Evolutionary conservation across 2,113 vertebrate species (phyloP).

Genomic region (Fulica atra): DNA sequence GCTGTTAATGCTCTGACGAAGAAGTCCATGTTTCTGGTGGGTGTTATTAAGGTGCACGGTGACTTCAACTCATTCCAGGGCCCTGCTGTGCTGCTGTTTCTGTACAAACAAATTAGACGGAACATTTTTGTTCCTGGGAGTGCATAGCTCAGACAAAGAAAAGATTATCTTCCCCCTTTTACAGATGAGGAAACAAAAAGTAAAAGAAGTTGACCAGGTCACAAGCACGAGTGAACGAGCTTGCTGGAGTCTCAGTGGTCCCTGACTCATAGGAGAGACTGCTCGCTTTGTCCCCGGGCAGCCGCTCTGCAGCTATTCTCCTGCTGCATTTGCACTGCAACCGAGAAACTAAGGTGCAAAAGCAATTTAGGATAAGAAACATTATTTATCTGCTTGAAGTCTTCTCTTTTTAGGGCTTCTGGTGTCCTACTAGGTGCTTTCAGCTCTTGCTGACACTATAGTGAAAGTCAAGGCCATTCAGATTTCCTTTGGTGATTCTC

Average conservation of each 20-base stretch:
- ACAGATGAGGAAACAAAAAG: conserved; percentile 29
- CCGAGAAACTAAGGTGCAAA: conserved; percentile 35
- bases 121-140: conserved; percentile 33
- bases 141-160: conserved; percentile 47
- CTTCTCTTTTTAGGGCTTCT: conserved; percentile 1
- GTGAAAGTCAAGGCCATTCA: background rate
- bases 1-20: background rate
- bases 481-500: background rate
- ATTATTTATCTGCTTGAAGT: background rate
- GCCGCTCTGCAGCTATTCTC: background rate
- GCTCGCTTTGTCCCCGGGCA: background rate
- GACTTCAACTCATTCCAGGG: background rate
- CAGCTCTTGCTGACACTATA: background rate
- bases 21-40: background rate
- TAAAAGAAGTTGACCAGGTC: conserved; percentile 9
- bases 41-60: conserved; percentile 28
- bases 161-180: conserved; percentile 23
- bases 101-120: conserved; percentile 9
- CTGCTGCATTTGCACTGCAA: background rate
- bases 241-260: conserved; percentile 35
- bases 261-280: conserved; percentile 6
- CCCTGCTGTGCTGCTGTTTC: conserved; percentile 6
- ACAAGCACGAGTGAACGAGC: background rate
- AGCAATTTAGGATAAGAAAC: background rate
- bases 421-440: background rate